Evolutionary conservation across 2,797 vertebrate genomes (phyloP).

Genomic region (Amphiprion clarkii): DNA sequence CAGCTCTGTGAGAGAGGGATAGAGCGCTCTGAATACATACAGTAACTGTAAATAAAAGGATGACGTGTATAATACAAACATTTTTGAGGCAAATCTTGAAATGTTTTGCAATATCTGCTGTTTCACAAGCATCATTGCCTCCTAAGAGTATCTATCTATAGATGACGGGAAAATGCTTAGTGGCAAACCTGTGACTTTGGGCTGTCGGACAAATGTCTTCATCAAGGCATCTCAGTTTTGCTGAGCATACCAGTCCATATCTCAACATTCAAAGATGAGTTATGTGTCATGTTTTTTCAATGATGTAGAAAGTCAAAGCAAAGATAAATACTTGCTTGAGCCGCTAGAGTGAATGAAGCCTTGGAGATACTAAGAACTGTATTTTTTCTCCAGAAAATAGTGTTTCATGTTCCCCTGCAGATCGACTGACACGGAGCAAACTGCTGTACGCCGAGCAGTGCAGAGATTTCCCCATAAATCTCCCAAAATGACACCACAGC

Average conservation of each 20-base stretch:
- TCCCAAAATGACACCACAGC: conserved; percentile 38
- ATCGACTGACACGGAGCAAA: conserved; percentile 47
- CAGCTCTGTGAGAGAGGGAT: too few species aligned
- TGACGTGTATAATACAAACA: too few species aligned
- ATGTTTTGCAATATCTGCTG: too few species aligned
- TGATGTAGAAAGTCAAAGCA: conserved; percentile 7
- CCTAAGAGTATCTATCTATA: too few species aligned
- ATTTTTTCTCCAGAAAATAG: conserved; percentile 44
- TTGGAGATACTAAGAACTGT: conserved; percentile 27
- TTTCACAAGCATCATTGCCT: too few species aligned
- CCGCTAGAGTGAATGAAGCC: conserved; percentile 29
- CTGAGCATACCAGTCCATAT: not conserved
- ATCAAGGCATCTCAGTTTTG: not conserved
- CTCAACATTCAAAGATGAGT: not conserved
- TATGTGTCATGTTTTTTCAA: conserved; percentile 2
- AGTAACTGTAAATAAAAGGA: too few species aligned
- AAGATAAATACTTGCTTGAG: conserved; percentile 15
- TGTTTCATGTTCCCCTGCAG: conserved; percentile 43
- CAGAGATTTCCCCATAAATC: conserved; percentile 48
- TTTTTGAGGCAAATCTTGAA: too few species aligned
- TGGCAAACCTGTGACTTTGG: not conserved
- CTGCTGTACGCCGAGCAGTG: conserved; percentile 36
- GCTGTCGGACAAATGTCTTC: too few species aligned
- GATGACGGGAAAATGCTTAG: not conserved
- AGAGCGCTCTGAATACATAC: too few species aligned